Evolutionary conservation across 2,113 vertebrate genomes (phyloP).

Genomic region (Rallus limicola): DNA sequence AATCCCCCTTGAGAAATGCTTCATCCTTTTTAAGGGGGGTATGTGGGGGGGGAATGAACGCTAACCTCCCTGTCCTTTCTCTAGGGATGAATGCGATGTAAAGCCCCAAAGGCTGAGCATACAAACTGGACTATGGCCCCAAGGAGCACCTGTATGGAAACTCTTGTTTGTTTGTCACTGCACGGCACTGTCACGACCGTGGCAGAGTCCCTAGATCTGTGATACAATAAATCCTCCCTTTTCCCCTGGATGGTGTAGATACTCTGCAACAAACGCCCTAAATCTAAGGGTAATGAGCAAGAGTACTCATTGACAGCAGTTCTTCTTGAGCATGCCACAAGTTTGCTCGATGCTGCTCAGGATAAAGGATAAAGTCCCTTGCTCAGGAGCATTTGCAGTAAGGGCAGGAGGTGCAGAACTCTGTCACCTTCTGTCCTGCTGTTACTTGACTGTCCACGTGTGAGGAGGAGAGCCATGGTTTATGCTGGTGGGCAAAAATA

Average conservation of each 20-base stretch:
- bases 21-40: background rate
- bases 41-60: background rate
- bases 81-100: background rate
- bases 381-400: background rate
- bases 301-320: background rate
- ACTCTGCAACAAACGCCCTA: background rate
- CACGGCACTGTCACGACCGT: accelerated
- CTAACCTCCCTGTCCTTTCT: background rate
- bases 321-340: background rate
- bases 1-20: background rate
- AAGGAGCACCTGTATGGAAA: background rate
- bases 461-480: background rate
- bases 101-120: background rate
- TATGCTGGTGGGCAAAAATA: background rate
- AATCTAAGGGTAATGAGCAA: background rate
- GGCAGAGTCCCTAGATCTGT: no score
- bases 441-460: background rate
- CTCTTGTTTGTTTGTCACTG: background rate
- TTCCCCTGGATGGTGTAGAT: background rate
- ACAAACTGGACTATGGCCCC: background rate
- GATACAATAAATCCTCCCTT: background rate
- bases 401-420: background rate
- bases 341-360: background rate
- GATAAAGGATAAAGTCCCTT: background rate
- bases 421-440: background rate